Conservation (phyloP, 2,888 invertebrate genomes). For the Hypomecis punctinalis region DNA sequence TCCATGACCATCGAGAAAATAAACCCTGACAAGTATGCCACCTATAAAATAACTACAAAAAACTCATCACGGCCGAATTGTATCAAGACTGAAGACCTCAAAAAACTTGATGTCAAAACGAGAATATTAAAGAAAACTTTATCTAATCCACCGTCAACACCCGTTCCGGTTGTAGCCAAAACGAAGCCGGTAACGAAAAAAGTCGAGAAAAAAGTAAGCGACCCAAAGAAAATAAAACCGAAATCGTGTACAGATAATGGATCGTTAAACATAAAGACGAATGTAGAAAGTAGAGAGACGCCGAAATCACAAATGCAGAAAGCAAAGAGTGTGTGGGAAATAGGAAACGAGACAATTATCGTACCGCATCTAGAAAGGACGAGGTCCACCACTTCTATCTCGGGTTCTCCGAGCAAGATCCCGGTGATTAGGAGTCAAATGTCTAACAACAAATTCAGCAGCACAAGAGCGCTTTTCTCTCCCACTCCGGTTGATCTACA, state of each 20-base stretch:
- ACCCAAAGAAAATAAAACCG: slow-evolving; percentile 75
- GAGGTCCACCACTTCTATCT: slow-evolving; percentile 81
- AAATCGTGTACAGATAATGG: slow-evolving; percentile 71
- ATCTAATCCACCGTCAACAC: slow-evolving; percentile 82
- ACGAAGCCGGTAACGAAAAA: slow-evolving; percentile 75
- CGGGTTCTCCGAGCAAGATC: slow-evolving; percentile 86
- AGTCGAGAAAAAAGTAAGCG: slow-evolving; percentile 72
- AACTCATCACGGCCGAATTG: slow-evolving; percentile 68
- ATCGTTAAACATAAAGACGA: slow-evolving; percentile 71
- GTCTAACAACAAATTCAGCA: slow-evolving; percentile 79
- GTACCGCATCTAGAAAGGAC: slow-evolving; percentile 77
- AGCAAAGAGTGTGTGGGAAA: slow-evolving; percentile 84
- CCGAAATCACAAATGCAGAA: slow-evolving; percentile 79
- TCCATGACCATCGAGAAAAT: slow-evolving; percentile 70
- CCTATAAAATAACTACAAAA: slow-evolving; percentile 81
- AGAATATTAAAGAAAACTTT: slow-evolving; percentile 83
- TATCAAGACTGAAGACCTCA: slow-evolving; percentile 76
- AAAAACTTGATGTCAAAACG: slow-evolving; percentile 82
- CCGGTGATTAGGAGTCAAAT: slow-evolving; percentile 85
- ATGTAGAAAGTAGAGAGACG: slow-evolving; percentile 65
- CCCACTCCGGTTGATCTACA: slow-evolving; percentile 85
- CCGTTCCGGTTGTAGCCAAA: slow-evolving; percentile 78
- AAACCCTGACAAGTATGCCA: slow-evolving; percentile 80
- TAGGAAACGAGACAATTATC: slow-evolving; percentile 72
- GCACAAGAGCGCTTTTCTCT: slow-evolving; percentile 82